Base-by-base conservation (phyloP, 2,888 invertebrate species). In the Drosophila helvetica region DNA sequence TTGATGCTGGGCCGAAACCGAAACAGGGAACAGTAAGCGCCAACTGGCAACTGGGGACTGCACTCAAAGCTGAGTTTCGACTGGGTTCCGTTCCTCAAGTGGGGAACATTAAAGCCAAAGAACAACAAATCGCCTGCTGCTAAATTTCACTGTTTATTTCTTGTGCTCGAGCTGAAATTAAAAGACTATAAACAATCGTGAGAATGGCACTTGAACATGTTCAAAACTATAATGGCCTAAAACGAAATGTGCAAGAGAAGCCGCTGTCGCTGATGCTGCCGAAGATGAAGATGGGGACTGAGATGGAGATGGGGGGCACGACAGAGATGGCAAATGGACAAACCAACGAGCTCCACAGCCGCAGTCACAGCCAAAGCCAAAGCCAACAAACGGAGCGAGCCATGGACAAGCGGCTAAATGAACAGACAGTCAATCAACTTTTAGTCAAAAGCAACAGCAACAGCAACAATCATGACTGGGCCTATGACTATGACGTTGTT, bases 121-220 rank as follows among this genome's bases (percentile, higher is more conserved):
- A 79, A 70, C 76, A 81, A 80, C 63, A 52, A 81, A 79, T 83
- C 75, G 86, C 78, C 71, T 79, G 81, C 68, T 84, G 84, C 85
- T 83, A 83, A 83, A 83, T 86, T 81, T 86, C 83, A 81, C 83
- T 83, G 85, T 84, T 83, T 84, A 86, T 84, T 84, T 81, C 81
- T 76, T 76, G 78, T 77, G 81, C 78, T 78, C 70, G 68, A 76
- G 76, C 88, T 80, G 88, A 87, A 87, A 87, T 83, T 85, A 87
- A 87, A 86, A 80, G 88, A 83, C 87, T 82, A 86, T 85, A 89
- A 82, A 86, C 84, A 85, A 87, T 88, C 88, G 88, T 88, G 88
- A 89, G 88, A 88, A 88, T 86, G 80, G 87, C 85, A 82, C 83
- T 82, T 80, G 83, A 79, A 79, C 85, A 75, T 80, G 82, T 75